phyloP scores from a whole-genome alignment of 2,888 invertebrate genomes.

The Deilephila porcellus region DNA sequence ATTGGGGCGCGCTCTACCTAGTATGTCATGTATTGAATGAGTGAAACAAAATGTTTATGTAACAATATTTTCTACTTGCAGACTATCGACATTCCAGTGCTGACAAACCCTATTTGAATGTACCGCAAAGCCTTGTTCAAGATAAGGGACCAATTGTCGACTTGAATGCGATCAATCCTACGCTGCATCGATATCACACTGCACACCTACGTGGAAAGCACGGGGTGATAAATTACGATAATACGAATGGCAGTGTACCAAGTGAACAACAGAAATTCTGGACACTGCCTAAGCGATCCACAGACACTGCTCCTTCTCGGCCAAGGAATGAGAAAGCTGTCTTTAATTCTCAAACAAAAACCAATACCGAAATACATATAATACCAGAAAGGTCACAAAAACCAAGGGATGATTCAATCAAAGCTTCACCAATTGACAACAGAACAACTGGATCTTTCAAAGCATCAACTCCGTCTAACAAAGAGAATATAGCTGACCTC shows the following conservation, averaged over 20 bases:
- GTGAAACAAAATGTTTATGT: not conserved
- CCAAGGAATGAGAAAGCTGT: constrained; percentile 44
- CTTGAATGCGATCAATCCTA: constrained; percentile 64
- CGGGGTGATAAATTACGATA: constrained; percentile 66
- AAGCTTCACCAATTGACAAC: constrained; percentile 89
- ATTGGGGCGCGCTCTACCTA: constrained; percentile 4
- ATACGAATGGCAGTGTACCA: constrained; percentile 48
- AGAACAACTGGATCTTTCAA: constrained; percentile 85
- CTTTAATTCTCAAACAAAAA: constrained; percentile 54
- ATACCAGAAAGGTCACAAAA: constrained; percentile 45
- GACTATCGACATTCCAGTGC: constrained; percentile 88
- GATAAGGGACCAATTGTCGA: constrained; percentile 60
- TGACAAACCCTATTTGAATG: constrained; percentile 76
- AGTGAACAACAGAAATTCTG: constrained; percentile 82
- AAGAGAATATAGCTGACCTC: constrained; percentile 80
- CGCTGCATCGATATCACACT: constrained; percentile 63
- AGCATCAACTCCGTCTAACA: constrained; percentile 88
- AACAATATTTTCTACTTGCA: constrained; percentile 61
- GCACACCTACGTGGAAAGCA: constrained; percentile 72
- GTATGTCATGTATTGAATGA: not conserved
- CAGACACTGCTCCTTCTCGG: constrained; percentile 51
- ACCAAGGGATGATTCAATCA: constrained; percentile 74
- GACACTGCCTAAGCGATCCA: constrained; percentile 82
- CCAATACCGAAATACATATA: constrained; percentile 44
- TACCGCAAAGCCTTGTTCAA: constrained; percentile 58